Base-by-base conservation (phyloP, 2,888 invertebrate species). In the Caenorhabditis panamensis region DNA sequence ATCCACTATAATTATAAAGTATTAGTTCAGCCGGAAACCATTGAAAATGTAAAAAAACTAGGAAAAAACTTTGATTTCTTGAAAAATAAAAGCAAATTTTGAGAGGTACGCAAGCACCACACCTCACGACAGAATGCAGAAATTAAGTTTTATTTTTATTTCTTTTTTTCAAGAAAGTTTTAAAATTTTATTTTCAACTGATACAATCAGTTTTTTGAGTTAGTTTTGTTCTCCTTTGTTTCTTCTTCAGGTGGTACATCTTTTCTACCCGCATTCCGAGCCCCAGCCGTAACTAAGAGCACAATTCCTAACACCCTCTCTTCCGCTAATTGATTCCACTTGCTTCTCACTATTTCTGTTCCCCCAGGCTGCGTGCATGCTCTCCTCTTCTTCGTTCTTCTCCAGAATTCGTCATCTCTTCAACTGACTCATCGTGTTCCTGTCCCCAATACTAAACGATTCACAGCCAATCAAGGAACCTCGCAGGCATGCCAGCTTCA, bases 101-200 rank as follows among this genome's bases (percentile, higher is more conserved):
- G 20, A 51, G 31, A 11, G 16, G 71, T 53, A 28, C 61, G 72
- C 72, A 72, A 64, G 49, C 72, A 36, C 26, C 31, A 20, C 24
- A 58, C 16, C 18, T 22, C 3, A 72, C 72, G 72, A 36, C 63
- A 36, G 0, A 49, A 37, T 58, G 72, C 72, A 72, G 44, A 51
- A 11, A n/a, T 28, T 28, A 11, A 11, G 9, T 9, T 31, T 9
- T 6, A 31, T 6, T 6, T 31, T 31, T 31, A 31, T 59, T 59
- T 59, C 3, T 18, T 58, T 56, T 36, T 13, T 16, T 22, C 2
- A n/a, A 16, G n/a, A 44, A 9, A 44, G 16, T 44, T n/a, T 16
- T 16, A 13, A 3, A 49, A 49, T 9, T 31, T 31, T 31, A 31
- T 31, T 44, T 44, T 44, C 13, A 18, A 20, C 8, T 4, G 5